Base-by-base conservation (phyloP, 2,888 invertebrate species). In the Sinotaia quadrata region DNA sequence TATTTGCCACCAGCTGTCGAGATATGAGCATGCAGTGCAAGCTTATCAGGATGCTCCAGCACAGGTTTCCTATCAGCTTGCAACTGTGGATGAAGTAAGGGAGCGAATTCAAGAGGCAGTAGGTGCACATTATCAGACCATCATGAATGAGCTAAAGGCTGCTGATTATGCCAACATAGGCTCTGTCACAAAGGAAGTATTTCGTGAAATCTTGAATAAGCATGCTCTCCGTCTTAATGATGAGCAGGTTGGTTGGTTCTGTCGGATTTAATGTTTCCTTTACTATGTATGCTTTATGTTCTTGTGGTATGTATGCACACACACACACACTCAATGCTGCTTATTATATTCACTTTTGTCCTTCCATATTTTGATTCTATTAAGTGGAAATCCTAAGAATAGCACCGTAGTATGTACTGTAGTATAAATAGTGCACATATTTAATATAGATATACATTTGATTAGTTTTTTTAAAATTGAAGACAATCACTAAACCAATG, bases 151-250 rank as follows among this genome's bases (percentile, higher is more conserved):
- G 8, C 82, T 87, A 61, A 72, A 75, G 15, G 84, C 83, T 51
- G 69, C 81, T 1, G 87, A 87, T 73, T 85, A 82, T 69, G 87
- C 86, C 52, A 80, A 80, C 63, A 81, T 86, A 24, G 87, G 86
- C 2, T 81, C 85, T 4, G 75, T 85, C 18, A 76, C 82, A 7
- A 78, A 77, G 60, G 83, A 82, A 7, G 81, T 80, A 60, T 81
- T 82, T 61, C 77, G 73, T 63, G 75, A 76, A 34, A 71, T 85
- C 7, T 59, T 87, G 18, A 75, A 78, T 61, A 81, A 81, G 51
- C 74, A 78, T 47, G 65, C 79, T 34, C 75, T 86, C 61, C 72
- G 83, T 52, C 68, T 86, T 33, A 79, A 78, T 34, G 82, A 83
- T 75, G 84, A 85, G 33, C 85, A 85, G 84, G 87, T 86, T 68